Conservation (phyloP, 2,888 invertebrate species). For the Iselma pallidipennis region DNA sequence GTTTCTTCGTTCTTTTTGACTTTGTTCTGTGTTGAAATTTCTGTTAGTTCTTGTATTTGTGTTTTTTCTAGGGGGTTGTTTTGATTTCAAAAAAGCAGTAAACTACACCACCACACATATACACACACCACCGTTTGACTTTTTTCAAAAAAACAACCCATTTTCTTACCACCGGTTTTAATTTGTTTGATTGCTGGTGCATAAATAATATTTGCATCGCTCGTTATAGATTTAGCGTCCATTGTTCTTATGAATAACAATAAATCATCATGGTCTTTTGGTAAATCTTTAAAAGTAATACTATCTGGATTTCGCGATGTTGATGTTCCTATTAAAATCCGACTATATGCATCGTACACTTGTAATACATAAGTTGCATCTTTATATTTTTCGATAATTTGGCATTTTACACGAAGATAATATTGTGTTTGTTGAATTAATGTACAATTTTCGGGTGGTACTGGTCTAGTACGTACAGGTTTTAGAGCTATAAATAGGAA, state of each 20-base stretch:
- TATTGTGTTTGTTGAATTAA: conserved; percentile 56
- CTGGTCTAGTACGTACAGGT: conserved; percentile 43
- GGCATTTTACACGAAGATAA: conserved; percentile 58
- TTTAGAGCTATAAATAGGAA: neutral
- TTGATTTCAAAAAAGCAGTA: neutral
- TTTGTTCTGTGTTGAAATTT: neutral
- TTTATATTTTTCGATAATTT: conserved; percentile 49
- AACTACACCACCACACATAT: conserved; percentile 3
- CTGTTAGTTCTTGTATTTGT: neutral
- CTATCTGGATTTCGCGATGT: conserved; percentile 57
- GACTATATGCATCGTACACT: conserved; percentile 59
- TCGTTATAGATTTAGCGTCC: conserved; percentile 57
- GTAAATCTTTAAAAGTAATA: conserved; percentile 57
- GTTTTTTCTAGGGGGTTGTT: neutral
- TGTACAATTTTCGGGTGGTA: conserved; percentile 61
- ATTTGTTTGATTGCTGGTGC: conserved; percentile 44
- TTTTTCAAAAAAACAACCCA: neutral
- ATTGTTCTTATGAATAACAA: conserved; percentile 59
- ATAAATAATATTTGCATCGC: conserved; percentile 60
- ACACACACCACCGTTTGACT: conserved; percentile 15
- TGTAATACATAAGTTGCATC: conserved; percentile 58
- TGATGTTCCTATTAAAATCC: conserved; percentile 58
- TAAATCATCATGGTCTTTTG: conserved; percentile 53
- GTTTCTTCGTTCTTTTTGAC: neutral
- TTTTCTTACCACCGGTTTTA: conserved; percentile 39